A percentile compares a stretch with the other conserved stretches of the same genome.
phyloP scores from a whole-genome alignment of 2,888 invertebrate genomes.

The Lepas anatifera region DNA sequence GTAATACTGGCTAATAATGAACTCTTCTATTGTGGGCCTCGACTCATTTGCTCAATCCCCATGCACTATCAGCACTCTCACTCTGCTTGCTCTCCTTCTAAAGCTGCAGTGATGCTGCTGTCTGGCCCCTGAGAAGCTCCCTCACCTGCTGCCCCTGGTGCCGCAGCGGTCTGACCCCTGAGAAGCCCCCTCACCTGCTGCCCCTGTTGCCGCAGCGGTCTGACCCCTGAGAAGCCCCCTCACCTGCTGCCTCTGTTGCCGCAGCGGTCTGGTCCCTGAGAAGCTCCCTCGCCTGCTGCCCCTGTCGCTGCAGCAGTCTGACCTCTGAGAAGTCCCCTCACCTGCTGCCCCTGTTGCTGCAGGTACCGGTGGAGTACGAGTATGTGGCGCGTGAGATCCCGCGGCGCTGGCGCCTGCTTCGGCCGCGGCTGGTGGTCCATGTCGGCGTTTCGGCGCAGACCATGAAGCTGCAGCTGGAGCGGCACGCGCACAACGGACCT shows the following conservation, averaged over 20 bases:
- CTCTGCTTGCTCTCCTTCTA: conserved; percentile 29
- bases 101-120: background rate
- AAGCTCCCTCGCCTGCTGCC: background rate
- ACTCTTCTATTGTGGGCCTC: background rate
- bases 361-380: conserved; percentile 58
- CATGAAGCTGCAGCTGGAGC: conserved; percentile 52
- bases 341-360: too few species aligned
- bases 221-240: too few species aligned
- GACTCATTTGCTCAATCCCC: background rate
- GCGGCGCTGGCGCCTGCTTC: conserved; percentile 52
- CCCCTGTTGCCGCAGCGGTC: too few species aligned
- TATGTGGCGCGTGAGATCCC: conserved; percentile 51
- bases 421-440: conserved; percentile 66
- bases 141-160: too few species aligned
- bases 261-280: background rate
- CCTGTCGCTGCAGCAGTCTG: too few species aligned
- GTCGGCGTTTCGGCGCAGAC: conserved; percentile 59
- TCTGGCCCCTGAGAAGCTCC: background rate
- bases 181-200: too few species aligned
- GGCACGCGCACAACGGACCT: conserved; percentile 44
- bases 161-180: too few species aligned
- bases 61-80: conserved; percentile 22
- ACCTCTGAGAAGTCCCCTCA: too few species aligned
- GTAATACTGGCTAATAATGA: too few species aligned
- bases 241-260: too few species aligned